Evolutionary conservation across 1,140 invertebrate species (phyloP).

Genomic region (Calephelis nemesis): DNA sequence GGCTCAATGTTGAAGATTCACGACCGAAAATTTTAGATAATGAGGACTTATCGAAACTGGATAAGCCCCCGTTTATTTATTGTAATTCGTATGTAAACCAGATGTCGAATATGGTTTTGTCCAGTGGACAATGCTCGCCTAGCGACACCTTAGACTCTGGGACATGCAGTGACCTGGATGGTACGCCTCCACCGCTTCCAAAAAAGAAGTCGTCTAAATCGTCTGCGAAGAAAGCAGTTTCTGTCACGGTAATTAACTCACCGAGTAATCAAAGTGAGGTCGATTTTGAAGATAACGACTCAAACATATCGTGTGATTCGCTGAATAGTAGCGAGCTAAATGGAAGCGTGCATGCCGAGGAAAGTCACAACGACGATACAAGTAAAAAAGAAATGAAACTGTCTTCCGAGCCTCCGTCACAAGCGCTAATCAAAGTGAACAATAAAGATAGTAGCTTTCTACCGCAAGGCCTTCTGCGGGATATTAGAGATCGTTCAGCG

Average conservation of each 20-base stretch:
- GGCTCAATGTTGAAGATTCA: conserved; percentile 61
- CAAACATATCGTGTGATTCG: conserved; percentile 86
- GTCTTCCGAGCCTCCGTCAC: conserved; percentile 49
- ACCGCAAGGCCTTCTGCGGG: conserved; percentile 81
- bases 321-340: conserved; percentile 83
- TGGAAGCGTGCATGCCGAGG: conserved; percentile 68
- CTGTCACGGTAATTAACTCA: conserved; percentile 73
- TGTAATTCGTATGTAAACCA: conserved; percentile 69
- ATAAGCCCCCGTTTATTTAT: conserved; percentile 69
- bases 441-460: conserved; percentile 76
- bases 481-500: conserved; percentile 80
- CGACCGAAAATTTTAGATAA: conserved; percentile 62
- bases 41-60: conserved; percentile 58
- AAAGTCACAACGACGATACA: conserved; percentile 66
- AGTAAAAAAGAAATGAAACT: conserved; percentile 69
- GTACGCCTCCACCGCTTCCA: conserved; percentile 84
- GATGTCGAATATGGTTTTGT: conserved; percentile 81
- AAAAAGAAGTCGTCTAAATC: conserved; percentile 82
- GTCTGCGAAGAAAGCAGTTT: conserved; percentile 70
- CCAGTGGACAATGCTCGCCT: conserved; percentile 88
- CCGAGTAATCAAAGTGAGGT: conserved; percentile 78
- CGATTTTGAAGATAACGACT: conserved; percentile 85
- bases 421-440: conserved; percentile 53
- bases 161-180: conserved; percentile 89
- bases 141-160: conserved; percentile 89